Evolutionary conservation across 1,140 invertebrate genomes (phyloP), one percentile per base, ranked within the genome.

Genomic region (Drosophila grimshawi): DNA sequence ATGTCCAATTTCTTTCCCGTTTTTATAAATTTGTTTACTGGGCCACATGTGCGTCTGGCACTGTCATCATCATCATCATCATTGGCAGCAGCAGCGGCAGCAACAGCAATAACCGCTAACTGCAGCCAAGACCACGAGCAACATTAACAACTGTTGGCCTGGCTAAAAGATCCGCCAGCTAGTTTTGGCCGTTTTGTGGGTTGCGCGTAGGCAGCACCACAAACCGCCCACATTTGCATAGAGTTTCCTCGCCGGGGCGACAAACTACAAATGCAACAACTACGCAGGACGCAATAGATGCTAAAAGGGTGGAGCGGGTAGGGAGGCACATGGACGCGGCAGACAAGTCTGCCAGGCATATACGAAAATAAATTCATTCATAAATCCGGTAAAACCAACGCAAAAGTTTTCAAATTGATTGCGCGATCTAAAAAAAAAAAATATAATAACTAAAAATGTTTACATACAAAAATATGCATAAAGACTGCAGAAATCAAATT

Each of bases 351-450:
- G 71, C 77, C 51, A 68, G 78, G 63, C 70, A 76, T 66, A 81
- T 70, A 81, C 81, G 43, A 86, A 89, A 86, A 85, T 89, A 89
- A 90, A 89, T 89, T 89, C 85, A 89, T 89, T 89, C 85, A 89
- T 89, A 89, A 89, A 89, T 89, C 85, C 85, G 86, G 85, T 89
- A 89, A 89, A 89, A 81, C 85, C 85, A 90, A 89, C 85, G 85
- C 85, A 85, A 90, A 89, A 81, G 55, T 76, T 81, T 89, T 81
- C 70, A 90, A 89, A 90, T 89, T 90, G 85, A 89, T 89, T 89
- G 85, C 86, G 76, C 73, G 85, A 88, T 83, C 73, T 70, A 73
- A 51, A 45, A 68, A 61, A 81, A 79, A 73, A 80, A 46, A 53
- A 30, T 11, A 29, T 60, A 49, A 66, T 37, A 75, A 56, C 63